A percentile compares a stretch with the other conserved stretches of the same genome.
Conservation (phyloP, 2,888 invertebrate species). For the Tenthredo amoena region DNA sequence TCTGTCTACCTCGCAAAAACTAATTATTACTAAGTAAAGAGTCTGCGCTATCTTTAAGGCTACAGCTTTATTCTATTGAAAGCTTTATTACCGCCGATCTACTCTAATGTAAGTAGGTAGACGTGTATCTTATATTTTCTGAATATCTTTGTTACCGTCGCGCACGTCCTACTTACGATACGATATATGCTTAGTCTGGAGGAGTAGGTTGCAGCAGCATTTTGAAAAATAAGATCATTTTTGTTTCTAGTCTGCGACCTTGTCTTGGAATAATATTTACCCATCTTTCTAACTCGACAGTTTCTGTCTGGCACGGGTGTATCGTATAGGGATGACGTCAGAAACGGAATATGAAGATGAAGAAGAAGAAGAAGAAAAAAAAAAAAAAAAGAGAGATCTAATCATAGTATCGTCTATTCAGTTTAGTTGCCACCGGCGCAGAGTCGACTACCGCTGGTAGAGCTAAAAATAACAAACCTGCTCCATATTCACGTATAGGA, state of each 20-base stretch:
- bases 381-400: constrained; percentile 4
- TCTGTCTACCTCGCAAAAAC: neutral
- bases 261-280: constrained; percentile 23
- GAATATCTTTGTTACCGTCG: neutral
- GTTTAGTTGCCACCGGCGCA: neutral
- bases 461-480: constrained; percentile 18
- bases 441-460: neutral
- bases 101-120: neutral
- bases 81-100: neutral
- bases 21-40: neutral
- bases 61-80: neutral
- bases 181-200: constrained; percentile 27
- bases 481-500: constrained; percentile 4
- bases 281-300: constrained; percentile 9
- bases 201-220: neutral
- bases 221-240: constrained; percentile 1
- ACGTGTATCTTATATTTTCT: neutral
- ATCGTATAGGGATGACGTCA: neutral
- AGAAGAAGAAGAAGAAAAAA: neutral
- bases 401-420: constrained; percentile 36
- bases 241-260: neutral
- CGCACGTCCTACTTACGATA: neutral
- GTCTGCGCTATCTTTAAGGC: neutral
- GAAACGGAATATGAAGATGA: neutral
- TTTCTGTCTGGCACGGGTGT: constrained; percentile 22